A percentile compares a stretch with the other conserved stretches of the same genome.
Conservation (phyloP, 2,888 invertebrate species). For the Aspidiotus destructor region DNA sequence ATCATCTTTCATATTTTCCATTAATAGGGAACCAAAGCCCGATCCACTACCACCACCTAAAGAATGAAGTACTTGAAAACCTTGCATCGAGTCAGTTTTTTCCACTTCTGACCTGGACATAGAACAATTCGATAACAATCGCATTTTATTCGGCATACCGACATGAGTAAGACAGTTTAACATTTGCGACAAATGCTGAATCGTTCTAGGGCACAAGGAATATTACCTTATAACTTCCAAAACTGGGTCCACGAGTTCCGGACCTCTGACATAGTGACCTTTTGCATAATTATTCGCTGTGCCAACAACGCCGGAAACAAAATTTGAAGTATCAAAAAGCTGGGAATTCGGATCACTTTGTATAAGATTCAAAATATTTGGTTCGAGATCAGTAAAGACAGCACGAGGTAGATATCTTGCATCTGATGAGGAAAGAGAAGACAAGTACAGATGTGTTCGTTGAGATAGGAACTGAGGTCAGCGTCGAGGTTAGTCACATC, state of each 20-base stretch:
- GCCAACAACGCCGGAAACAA: constrained; percentile 17
- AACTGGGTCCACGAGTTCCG: constrained; percentile 17
- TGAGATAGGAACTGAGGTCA: neutral
- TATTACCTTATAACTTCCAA: constrained; percentile 24
- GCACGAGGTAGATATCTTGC: constrained; percentile 27
- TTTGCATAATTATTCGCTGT: constrained; percentile 28
- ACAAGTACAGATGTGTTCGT: neutral
- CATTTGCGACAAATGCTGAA: no score
- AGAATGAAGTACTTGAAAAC: constrained; percentile 21
- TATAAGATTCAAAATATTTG: constrained; percentile 20
- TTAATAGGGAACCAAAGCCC: constrained; percentile 19
- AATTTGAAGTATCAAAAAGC: constrained; percentile 25
- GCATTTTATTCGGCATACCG: neutral
- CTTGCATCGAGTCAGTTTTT: constrained; percentile 19
- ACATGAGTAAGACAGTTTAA: no score
- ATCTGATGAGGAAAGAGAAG: constrained; percentile 19
- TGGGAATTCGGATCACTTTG: constrained; percentile 19
- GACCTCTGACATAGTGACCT: constrained; percentile 22
- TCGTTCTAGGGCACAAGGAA: no score
- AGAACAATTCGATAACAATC: neutral
- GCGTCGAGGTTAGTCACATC: no score
- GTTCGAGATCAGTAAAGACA: constrained; percentile 22
- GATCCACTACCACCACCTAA: constrained; percentile 23
- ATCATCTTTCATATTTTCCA: constrained; percentile 24
- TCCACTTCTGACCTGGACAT: constrained; percentile 18